These are phyloP conservation scores for Lithophane semibrunnea DNA, from an alignment of 2,888 invertebrate species.

Conservation along the genomic window DNA sequence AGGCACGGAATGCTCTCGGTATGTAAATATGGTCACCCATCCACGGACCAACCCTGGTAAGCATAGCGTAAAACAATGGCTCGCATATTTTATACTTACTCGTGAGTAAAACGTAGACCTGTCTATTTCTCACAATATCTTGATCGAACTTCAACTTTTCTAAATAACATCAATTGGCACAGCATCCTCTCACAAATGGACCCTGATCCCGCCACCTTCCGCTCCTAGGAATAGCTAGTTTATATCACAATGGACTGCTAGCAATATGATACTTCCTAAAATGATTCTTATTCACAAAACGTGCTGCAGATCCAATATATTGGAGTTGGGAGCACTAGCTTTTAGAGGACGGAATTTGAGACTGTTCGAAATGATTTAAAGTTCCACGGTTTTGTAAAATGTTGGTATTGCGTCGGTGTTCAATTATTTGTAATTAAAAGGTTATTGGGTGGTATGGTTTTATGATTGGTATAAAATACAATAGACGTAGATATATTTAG, in stretches of 20 bases:
- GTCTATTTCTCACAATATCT: not conserved
- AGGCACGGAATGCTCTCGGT: no score
- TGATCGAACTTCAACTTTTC: not conserved
- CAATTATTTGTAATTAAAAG: not conserved
- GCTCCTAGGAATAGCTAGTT: constrained; percentile 31
- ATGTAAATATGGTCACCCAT: no score
- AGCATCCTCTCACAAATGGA: constrained; percentile 37
- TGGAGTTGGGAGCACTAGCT: constrained; percentile 41
- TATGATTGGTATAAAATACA: no score
- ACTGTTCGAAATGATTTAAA: not conserved
- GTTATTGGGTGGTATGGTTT: not conserved
- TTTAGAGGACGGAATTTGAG: constrained; percentile 18
- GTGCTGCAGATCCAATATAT: constrained; percentile 58
- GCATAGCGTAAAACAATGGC: no score
- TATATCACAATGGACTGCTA: constrained; percentile 39
- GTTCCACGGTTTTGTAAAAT: not conserved
- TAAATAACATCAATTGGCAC: constrained; percentile 43
- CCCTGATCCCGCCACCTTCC: constrained; percentile 30
- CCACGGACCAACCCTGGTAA: no score
- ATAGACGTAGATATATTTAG: no score
- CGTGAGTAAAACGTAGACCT: not conserved
- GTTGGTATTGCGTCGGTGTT: not conserved
- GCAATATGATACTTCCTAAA: constrained; percentile 60
- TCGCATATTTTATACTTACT: no score
- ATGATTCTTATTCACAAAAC: constrained; percentile 66